Conservation (phyloP, 2,888 invertebrate genomes). For the Minunthozetes semirufus region DNA sequence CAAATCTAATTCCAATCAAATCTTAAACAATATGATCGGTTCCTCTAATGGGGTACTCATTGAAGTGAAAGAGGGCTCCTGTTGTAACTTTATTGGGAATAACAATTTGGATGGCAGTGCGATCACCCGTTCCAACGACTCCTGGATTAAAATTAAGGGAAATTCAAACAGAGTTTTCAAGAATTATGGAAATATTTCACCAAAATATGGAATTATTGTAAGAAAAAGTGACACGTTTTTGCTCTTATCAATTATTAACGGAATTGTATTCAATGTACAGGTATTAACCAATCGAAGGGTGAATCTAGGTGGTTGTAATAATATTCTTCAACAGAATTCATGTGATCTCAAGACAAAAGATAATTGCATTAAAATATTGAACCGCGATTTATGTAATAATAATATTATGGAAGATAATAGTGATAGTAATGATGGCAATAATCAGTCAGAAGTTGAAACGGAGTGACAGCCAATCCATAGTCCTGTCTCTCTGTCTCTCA, state of each 20-base stretch:
- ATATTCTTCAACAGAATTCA: background rate
- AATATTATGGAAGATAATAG: background rate
- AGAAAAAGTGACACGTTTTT: background rate
- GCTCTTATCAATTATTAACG: background rate
- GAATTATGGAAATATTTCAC: background rate
- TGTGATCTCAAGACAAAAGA: background rate
- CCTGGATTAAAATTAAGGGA: conserved; percentile 11
- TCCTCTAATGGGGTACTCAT: background rate
- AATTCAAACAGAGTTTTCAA: background rate
- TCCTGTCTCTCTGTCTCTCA: too few relatives aligned
- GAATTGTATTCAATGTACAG: background rate
- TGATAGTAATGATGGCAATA: background rate
- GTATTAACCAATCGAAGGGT: background rate
- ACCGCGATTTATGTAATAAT: background rate
- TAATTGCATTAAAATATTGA: background rate
- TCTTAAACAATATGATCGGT: background rate
- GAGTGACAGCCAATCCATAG: background rate
- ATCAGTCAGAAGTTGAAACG: background rate
- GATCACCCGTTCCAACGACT: background rate
- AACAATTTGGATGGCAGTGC: background rate
- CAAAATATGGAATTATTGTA: conserved; percentile 8
- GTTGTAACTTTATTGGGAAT: background rate
- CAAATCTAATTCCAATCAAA: background rate
- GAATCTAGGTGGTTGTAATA: background rate
- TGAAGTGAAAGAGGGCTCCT: conserved; percentile 7